Evolutionary conservation across 1,140 invertebrate genomes (phyloP).

Genomic region (Sitodiplosis mosellana): DNA sequence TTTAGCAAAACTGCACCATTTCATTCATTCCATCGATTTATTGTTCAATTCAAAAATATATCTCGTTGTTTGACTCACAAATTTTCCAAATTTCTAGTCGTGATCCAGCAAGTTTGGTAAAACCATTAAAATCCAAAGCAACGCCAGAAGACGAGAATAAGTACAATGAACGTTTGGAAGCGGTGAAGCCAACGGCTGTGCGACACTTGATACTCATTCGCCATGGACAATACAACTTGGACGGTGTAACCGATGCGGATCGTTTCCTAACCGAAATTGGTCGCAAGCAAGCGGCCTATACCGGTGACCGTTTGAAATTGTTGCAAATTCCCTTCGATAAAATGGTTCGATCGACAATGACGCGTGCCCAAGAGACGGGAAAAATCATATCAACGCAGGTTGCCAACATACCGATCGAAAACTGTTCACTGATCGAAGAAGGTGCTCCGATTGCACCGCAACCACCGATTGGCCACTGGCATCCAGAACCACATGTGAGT

Average conservation of each 20-base stretch:
- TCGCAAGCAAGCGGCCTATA: constrained; percentile 61
- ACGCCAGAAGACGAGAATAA: constrained; percentile 39
- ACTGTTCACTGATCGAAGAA: constrained; percentile 69
- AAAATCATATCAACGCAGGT: constrained; percentile 56
- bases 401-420: constrained; percentile 32
- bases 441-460: constrained; percentile 91
- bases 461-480: constrained; percentile 73
- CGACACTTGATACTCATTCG: constrained; percentile 80
- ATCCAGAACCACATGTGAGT: constrained; percentile 57
- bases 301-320: constrained; percentile 55
- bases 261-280: constrained; percentile 63
- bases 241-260: constrained; percentile 53
- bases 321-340: constrained; percentile 59
- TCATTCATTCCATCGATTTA: not conserved
- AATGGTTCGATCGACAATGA: constrained; percentile 82
- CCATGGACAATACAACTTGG: constrained; percentile 82
- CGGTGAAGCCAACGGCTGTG: constrained; percentile 45
- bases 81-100: constrained; percentile 34
- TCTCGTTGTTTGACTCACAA: not conserved
- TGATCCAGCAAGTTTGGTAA: constrained; percentile 49
- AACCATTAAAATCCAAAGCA: constrained; percentile 30
- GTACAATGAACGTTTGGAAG: constrained; percentile 38
- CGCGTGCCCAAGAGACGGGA: constrained; percentile 78
- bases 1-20: not conserved
- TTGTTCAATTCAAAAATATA: not conserved